Base-by-base conservation (phyloP, 2,888 invertebrate species). In the Mythimna ferrago region DNA sequence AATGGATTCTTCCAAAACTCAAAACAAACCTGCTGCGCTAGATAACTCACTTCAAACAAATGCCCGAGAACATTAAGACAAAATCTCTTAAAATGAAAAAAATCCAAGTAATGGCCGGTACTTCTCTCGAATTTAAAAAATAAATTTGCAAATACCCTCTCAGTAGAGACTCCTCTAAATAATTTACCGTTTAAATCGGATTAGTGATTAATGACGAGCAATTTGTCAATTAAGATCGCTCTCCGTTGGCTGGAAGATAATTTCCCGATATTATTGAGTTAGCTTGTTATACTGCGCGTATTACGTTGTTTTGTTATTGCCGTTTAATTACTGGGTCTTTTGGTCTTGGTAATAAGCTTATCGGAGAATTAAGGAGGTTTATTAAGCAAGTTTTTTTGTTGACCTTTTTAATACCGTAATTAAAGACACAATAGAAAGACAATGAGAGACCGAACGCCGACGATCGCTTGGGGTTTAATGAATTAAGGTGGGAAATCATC, bases 151-250 rank as follows among this genome's bases (percentile, higher is more conserved):
- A 75, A 66, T 64, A 44, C 32, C 70, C 48, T 71, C 64, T 21
- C 56, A n/a, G 63, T 35, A 56, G 64, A 71, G 32, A 62, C 57
- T 57, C 41, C 19, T 73, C 62, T 67, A 71, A 75, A 84, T 77
- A 80, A 85, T 80, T 73, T 71, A 73, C 73, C 66, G 73, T 71
- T 71, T 66, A 65, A 77, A 74, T 71, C 56, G 70, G 71, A 70
- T 80, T 74, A 84, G 68, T 80, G 82, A 84, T 78, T 69, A 84
- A 84, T 84, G 73, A 51, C 63, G 44, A 66, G 73, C 68, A 58
- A 74, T 85, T 78, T 69, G 63, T 82, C 72, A 71, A 74, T 85
- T 80, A 82, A 58, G 56, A 63, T 72, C 61, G 53, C 19, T 58
- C n/a, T 53, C 7, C n/a, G 35, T 56, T 2, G 16, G 19, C 48